These are phyloP conservation scores for Diadema setosum DNA, from an alignment of 35 echinoderm and acorn worm species.

Conservation along the genomic window DNA sequence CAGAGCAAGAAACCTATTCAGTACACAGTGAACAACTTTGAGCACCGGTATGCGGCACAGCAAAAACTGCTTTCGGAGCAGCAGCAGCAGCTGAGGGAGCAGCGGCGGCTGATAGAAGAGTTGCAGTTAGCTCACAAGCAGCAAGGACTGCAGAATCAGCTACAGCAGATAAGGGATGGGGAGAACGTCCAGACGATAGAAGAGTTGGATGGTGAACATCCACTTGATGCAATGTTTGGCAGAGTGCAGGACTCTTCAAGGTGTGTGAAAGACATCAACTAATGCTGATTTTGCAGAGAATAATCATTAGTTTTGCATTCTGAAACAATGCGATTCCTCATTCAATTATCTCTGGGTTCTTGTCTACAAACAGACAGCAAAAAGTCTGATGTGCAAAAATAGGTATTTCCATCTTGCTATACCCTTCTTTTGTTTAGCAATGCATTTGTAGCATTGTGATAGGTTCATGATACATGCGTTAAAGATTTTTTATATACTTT, in stretches of 20 bases:
- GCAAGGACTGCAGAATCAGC: constrained; percentile 52
- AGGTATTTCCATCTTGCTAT: no score
- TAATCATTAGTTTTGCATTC: no score
- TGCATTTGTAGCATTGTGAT: no score
- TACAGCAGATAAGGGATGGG: constrained; percentile 1
- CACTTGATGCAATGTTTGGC: background rate
- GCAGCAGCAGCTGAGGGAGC: constrained; percentile 79
- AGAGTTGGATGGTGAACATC: background rate
- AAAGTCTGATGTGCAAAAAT: no score
- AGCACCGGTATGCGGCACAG: constrained; percentile 80
- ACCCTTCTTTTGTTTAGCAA: no score
- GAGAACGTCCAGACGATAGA: background rate
- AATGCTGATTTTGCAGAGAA: background rate
- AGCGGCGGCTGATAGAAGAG: constrained; percentile 78
- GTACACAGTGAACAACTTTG: constrained; percentile 26
- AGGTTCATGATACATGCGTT: no score
- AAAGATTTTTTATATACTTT: no score
- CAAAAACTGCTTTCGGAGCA: constrained; percentile 86
- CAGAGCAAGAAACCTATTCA: background rate
- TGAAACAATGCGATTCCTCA: no score
- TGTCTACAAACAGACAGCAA: no score
- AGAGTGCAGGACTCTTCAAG: background rate
- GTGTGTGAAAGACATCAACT: background rate
- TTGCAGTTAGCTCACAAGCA: constrained; percentile 67
- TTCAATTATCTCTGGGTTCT: no score